Evolutionary conservation across 2,888 invertebrate species (phyloP).

Genomic region (Ophion costatus): DNA sequence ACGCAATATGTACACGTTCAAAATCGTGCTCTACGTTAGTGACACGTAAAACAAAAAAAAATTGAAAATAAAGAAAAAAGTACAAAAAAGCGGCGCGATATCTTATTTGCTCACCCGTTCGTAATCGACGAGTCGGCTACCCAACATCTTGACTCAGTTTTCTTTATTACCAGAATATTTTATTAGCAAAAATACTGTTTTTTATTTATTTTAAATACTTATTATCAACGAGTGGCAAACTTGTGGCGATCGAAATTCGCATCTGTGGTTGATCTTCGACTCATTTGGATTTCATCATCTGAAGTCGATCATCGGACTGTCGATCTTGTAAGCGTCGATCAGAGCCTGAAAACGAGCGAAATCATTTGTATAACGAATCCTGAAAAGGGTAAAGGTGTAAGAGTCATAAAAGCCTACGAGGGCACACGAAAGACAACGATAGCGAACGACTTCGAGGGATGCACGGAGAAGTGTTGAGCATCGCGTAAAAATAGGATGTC

Average conservation of each 20-base stretch:
- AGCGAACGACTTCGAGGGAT: too few relatives aligned
- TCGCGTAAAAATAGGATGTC: not conserved
- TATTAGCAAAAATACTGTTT: not conserved
- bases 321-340: conserved; percentile 69
- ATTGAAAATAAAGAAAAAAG: conserved; percentile 73
- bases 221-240: not conserved
- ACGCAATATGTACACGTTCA: conserved; percentile 69
- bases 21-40: conserved; percentile 76
- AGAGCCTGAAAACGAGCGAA: conserved; percentile 72
- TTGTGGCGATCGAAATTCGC: not conserved
- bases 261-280: not conserved
- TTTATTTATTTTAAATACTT: not conserved
- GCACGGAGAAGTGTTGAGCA: too few relatives aligned
- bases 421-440: too few relatives aligned
- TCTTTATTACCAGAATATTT: conserved; percentile 9
- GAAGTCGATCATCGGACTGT: conserved; percentile 77
- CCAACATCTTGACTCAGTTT: not conserved
- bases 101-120: not conserved
- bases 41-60: conserved; percentile 66
- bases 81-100: conserved; percentile 59
- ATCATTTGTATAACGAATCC: not conserved
- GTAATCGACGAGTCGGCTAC: not conserved
- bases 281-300: not conserved
- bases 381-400: too few relatives aligned
- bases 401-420: too few relatives aligned